Percentiles rank a stretch among this genome's conserved stretches.
These are phyloP conservation scores for Teinopalpus imperialis DNA, from an alignment of 2,888 invertebrate species.

Conservation along the genomic window DNA sequence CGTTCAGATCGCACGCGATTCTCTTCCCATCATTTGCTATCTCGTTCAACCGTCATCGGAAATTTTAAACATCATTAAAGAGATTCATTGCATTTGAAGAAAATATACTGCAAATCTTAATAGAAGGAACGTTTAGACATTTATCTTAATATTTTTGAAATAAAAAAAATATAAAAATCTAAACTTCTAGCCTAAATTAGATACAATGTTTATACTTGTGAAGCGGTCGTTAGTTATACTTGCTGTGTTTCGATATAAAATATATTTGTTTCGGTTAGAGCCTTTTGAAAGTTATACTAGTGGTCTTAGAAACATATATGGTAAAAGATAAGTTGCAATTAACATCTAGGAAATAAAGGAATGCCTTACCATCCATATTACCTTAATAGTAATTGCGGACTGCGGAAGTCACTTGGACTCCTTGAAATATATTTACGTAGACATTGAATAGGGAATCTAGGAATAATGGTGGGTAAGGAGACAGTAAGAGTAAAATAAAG, in stretches of 20 bases:
- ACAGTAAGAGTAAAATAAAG: not conserved
- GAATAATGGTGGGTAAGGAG: constrained; percentile 28
- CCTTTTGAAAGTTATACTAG: not conserved
- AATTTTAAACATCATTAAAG: constrained; percentile 35
- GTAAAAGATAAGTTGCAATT: constrained; percentile 6
- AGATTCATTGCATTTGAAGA: constrained; percentile 18
- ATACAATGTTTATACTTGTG: too few relatives aligned
- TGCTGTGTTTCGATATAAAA: too few relatives aligned
- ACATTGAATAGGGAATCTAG: constrained; percentile 31
- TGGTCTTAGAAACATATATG: not conserved
- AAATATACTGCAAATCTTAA: not conserved
- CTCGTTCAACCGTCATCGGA: constrained; percentile 29
- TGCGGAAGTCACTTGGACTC: constrained; percentile 17
- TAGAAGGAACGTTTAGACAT: too few relatives aligned
- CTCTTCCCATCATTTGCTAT: constrained; percentile 23
- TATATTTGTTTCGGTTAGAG: not conserved
- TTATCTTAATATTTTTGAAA: too few relatives aligned
- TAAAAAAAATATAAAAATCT: too few relatives aligned
- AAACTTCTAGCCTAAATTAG: too few relatives aligned
- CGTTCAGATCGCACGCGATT: constrained; percentile 25
- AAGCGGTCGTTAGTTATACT: too few relatives aligned
- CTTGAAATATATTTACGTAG: constrained; percentile 13
- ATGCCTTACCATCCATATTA: constrained; percentile 6
- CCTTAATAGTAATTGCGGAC: constrained; percentile 24
- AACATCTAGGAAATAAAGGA: constrained; percentile 14